A percentile compares a stretch with the other conserved stretches of the same genome.
Conservation (phyloP, 1,140 invertebrate species). For the Leptopilina boulardi region DNA sequence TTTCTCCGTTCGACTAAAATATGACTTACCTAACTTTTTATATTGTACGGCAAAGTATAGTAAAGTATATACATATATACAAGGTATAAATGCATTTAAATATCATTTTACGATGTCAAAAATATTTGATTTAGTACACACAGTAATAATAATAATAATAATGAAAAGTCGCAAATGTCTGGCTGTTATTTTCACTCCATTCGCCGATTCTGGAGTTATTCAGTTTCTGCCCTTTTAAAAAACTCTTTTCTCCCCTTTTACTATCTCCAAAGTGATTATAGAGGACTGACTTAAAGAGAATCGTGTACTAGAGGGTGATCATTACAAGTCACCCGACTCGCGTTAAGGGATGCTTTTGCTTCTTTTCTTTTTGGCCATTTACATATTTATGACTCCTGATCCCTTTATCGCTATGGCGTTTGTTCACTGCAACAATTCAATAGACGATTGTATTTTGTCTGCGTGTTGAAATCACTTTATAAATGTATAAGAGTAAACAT, state of each 20-base stretch:
- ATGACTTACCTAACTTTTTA: too few species aligned
- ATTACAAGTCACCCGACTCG: conserved; percentile 42
- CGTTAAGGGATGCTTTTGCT: conserved; percentile 31
- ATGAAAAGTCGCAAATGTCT: conserved; percentile 42
- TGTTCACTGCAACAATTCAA: background rate
- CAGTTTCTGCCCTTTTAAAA: background rate
- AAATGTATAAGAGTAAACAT: background rate
- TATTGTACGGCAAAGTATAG: too few species aligned
- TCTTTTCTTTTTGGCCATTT: conserved; percentile 38
- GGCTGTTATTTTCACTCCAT: conserved; percentile 30
- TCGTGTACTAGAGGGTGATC: conserved; percentile 36
- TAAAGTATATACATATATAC: too few species aligned
- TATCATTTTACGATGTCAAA: conserved; percentile 46
- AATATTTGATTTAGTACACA: conserved; percentile 49
- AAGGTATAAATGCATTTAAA: conserved; percentile 44
- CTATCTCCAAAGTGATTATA: conserved; percentile 20
- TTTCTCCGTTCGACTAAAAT: too few species aligned
- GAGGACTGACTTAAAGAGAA: background rate
- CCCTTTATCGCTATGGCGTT: conserved; percentile 27
- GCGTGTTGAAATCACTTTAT: background rate
- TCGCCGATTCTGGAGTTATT: background rate
- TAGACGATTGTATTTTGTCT: background rate
- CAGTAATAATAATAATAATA: too few species aligned
- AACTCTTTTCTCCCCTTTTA: conserved; percentile 12
- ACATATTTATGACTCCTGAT: conserved; percentile 51